A percentile compares a stretch with the other conserved stretches of the same genome.
Conservation (phyloP, 2,113 vertebrate species). For the Diadophis punctatus region DNA sequence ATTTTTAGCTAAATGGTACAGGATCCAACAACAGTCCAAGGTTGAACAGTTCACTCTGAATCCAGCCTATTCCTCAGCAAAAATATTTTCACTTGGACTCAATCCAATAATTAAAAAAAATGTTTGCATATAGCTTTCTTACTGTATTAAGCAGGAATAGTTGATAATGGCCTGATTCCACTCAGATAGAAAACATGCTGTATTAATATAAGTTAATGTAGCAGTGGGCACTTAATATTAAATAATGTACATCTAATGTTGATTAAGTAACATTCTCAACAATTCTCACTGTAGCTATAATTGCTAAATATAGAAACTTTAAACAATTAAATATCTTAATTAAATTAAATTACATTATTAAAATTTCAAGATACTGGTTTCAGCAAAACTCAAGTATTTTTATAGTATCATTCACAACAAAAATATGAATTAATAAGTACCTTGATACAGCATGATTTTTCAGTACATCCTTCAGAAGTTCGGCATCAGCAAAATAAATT, state of each 20-base stretch:
- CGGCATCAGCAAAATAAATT: constrained; percentile 98
- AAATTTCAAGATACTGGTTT: neutral
- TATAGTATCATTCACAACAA: neutral
- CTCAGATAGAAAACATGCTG: neutral
- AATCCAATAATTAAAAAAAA: neutral
- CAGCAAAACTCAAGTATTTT: neutral
- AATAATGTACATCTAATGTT: neutral
- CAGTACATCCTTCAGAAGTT: constrained; percentile 96
- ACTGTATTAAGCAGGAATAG: neutral
- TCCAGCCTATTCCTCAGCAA: neutral
- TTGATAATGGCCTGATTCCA: neutral
- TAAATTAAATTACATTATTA: neutral
- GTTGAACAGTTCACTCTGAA: neutral
- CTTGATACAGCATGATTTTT: constrained; percentile 99
- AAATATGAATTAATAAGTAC: constrained; percentile 57
- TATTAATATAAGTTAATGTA: neutral
- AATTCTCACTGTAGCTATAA: neutral
- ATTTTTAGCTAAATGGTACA: neutral
- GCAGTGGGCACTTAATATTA: neutral
- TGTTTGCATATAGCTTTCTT: neutral
- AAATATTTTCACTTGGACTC: neutral
- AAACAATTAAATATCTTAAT: neutral
- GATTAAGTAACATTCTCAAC: neutral
- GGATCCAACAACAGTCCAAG: neutral
- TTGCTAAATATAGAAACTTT: neutral